Evolutionary conservation across 2,113 vertebrate species (phyloP).

Genomic region (Cervus canadensis): DNA sequence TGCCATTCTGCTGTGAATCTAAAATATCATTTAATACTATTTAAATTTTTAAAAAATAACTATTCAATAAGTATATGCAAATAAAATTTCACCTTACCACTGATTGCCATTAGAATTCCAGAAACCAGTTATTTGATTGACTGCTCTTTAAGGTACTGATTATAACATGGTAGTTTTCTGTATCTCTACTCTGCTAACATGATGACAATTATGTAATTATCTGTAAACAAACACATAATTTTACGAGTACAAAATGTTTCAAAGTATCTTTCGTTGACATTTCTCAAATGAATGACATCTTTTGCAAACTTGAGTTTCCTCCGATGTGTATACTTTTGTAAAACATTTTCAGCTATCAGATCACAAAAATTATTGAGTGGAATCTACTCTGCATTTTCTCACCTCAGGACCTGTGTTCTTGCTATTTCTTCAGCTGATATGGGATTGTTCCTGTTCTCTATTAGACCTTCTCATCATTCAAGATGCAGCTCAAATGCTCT

Average conservation of each 20-base stretch:
- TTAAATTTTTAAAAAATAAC: not conserved
- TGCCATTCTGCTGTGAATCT: not conserved
- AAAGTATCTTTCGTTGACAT: not conserved
- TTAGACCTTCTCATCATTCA: not conserved
- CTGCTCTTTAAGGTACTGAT: not conserved
- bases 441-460: not conserved
- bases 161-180: not conserved
- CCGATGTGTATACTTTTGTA: not conserved
- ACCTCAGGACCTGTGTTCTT: not conserved
- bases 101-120: not conserved
- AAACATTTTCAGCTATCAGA: not conserved
- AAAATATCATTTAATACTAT: not conserved
- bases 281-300: not conserved
- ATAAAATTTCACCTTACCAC: not conserved
- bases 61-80: not conserved
- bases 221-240: slow-evolving; percentile 1
- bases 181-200: not conserved
- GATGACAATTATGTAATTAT: not conserved
- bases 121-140: not conserved
- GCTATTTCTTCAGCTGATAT: not conserved
- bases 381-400: not conserved
- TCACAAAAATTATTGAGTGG: not conserved
- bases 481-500: not conserved
- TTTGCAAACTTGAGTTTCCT: not conserved
- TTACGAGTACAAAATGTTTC: not conserved